phyloP scores from a whole-genome alignment of 2,888 invertebrate genomes.

The Rhagium mordax region DNA sequence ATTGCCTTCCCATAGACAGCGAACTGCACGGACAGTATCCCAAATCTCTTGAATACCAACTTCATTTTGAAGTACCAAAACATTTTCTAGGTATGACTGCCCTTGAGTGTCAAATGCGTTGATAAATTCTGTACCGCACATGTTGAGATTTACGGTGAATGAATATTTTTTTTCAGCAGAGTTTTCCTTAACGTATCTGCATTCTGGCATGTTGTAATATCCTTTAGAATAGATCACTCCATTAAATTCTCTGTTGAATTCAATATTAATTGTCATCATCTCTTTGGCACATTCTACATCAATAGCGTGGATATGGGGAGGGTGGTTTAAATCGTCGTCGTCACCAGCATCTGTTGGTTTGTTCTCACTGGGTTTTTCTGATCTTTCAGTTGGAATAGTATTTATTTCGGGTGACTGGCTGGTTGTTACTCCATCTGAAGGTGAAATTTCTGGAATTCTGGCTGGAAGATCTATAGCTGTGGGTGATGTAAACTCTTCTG shows the following conservation, averaged over 20 bases:
- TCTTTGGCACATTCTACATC: constrained; percentile 86
- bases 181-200: constrained; percentile 82
- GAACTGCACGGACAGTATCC: constrained; percentile 84
- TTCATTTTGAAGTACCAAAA: constrained; percentile 84
- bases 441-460: constrained; percentile 33
- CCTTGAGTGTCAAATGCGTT: constrained; percentile 84
- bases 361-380: constrained; percentile 44
- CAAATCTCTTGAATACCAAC: constrained; percentile 83
- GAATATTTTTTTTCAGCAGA: constrained; percentile 80
- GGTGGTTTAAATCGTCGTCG: constrained; percentile 79
- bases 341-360: constrained; percentile 40
- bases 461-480: too few species aligned
- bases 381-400: constrained; percentile 38
- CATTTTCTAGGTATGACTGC: constrained; percentile 85
- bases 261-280: constrained; percentile 86
- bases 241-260: constrained; percentile 83
- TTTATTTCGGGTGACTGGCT: constrained; percentile 45
- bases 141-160: constrained; percentile 82
- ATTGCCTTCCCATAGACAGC: constrained; percentile 88
- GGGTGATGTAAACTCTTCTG: constrained; percentile 19
- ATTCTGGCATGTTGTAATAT: constrained; percentile 78
- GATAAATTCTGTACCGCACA: constrained; percentile 85
- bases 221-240: constrained; percentile 89
- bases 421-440: constrained; percentile 44
- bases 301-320: constrained; percentile 83